Conservation (phyloP, 2,888 invertebrate species). For the Perithous albicinctus region DNA sequence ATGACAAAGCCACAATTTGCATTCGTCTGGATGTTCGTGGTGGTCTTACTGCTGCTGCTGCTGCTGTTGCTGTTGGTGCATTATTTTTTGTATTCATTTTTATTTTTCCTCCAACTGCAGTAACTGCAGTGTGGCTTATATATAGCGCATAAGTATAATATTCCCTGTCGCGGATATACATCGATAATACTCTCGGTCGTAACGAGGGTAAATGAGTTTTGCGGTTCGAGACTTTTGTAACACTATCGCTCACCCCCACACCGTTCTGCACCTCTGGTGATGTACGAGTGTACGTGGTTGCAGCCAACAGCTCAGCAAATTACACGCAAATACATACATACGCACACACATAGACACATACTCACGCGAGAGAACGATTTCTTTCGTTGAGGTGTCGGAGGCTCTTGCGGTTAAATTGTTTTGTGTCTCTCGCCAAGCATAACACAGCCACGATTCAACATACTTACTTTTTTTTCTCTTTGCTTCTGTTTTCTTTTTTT, state of each 20-base stretch:
- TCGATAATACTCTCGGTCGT: conserved; percentile 64
- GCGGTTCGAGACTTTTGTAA: conserved; percentile 66
- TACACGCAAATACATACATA: conserved; percentile 12
- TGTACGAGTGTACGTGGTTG: background rate
- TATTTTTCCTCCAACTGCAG: background rate
- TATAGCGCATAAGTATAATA: conserved; percentile 19
- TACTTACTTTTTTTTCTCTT: too few species aligned
- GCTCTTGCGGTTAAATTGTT: conserved; percentile 70
- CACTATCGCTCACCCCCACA: conserved; percentile 40
- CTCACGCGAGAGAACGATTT: conserved; percentile 48
- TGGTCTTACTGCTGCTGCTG: background rate
- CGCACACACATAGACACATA: conserved; percentile 9
- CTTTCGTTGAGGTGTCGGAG: conserved; percentile 59
- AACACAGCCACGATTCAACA: conserved; percentile 39
- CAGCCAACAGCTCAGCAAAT: background rate
- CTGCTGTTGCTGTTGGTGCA: background rate
- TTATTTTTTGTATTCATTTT: background rate
- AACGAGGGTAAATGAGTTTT: conserved; percentile 73
- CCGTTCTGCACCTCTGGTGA: conserved; percentile 9
- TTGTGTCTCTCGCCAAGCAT: conserved; percentile 68
- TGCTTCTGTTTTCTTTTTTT: conserved; percentile 30
- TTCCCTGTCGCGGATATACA: conserved; percentile 34
- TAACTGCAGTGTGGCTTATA: conserved; percentile 8
- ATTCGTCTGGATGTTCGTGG: conserved; percentile 45
- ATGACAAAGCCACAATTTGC: conserved; percentile 68